These are phyloP conservation scores for Ericerus pela DNA, from an alignment of 1,140 invertebrate genomes.

Conservation along the genomic window DNA sequence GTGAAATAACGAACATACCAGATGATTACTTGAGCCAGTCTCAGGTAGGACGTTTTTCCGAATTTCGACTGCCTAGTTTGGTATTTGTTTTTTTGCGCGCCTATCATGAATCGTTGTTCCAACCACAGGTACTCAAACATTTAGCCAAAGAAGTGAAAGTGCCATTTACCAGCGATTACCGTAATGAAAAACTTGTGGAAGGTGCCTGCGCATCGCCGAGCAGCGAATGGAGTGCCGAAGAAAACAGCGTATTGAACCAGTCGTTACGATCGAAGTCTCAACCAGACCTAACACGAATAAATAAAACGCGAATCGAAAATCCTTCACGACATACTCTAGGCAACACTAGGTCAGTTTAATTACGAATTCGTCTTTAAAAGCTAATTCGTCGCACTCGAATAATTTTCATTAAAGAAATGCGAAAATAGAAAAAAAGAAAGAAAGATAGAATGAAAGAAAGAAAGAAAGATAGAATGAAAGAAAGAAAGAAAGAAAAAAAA, in stretches of 20 bases:
- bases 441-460: background rate
- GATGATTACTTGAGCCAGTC: slow-evolving; percentile 65
- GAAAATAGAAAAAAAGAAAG: too few species aligned
- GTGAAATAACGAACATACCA: slow-evolving; percentile 70
- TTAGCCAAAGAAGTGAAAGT: slow-evolving; percentile 63
- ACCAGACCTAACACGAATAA: slow-evolving; percentile 39
- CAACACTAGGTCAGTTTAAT: slow-evolving; percentile 15
- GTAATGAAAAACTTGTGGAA: background rate
- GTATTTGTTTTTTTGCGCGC: background rate
- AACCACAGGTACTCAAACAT: slow-evolving; percentile 64
- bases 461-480: too few species aligned
- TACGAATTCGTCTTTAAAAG: background rate
- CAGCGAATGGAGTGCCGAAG: background rate
- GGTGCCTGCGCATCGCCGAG: background rate
- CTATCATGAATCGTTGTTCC: background rate
- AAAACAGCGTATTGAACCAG: slow-evolving; percentile 12
- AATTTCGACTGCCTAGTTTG: background rate
- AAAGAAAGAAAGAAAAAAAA: too few species aligned
- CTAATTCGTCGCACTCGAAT: background rate
- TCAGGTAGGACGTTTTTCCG: slow-evolving; percentile 35
- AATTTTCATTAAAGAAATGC: too few species aligned
- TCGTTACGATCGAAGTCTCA: slow-evolving; percentile 54
- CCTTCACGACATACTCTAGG: slow-evolving; percentile 23
- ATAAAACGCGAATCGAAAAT: slow-evolving; percentile 20
- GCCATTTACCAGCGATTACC: slow-evolving; percentile 29